Evolutionary conservation across 1,140 invertebrate genomes (phyloP), one percentile per base, ranked within the genome.

Genomic region (Papilio polytes): DNA sequence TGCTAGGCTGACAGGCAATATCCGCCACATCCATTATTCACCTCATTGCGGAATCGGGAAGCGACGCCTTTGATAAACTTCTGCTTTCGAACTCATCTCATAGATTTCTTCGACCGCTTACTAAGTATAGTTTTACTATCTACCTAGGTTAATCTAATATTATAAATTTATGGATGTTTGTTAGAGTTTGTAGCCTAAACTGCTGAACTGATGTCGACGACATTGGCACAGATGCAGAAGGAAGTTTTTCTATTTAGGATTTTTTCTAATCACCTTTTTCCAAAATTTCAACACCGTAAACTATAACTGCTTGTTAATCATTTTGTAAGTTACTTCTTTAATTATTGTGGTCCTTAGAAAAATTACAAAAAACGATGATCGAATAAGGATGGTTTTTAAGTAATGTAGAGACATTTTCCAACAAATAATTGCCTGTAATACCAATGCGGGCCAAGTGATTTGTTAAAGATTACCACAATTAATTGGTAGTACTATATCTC

Each of bases 51-150:
- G 26, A 70, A 70, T 70, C 63, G 63, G 12, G 63, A 70, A 70
- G 63, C 12, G 63, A 70, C 26, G 63, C 63, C 63, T 70, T 70
- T 70, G 63, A 70, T 70, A 70, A 63, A 70, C 63, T 70, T 70
- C 26, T 31, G 63, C 1, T 26, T 31, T 70, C 22, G 13, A 70
- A 31, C 26, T 70, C 63, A 70, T 70, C 26, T 70, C 13, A 70
- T 70, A 70, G 63, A 31, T 70, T 70, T 70, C 63, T 70, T 36
- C 63, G 63, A 36, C 59, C 22, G 59, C 31, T 36, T 70, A 31
- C 63, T 70, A 15, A 8, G 36, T 8, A 41, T 41, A 41, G 36
- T 41, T 41, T 41, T 8, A 41, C 36, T 41, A 41, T 41, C 6
- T 41, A 41, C 36, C 36, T 8, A 41, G 36, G 36, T 8, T 41